Evolutionary conservation across 2,888 invertebrate species (phyloP), one percentile per base, ranked within the genome.

Genomic region (Mesochorus sp.): DNA sequence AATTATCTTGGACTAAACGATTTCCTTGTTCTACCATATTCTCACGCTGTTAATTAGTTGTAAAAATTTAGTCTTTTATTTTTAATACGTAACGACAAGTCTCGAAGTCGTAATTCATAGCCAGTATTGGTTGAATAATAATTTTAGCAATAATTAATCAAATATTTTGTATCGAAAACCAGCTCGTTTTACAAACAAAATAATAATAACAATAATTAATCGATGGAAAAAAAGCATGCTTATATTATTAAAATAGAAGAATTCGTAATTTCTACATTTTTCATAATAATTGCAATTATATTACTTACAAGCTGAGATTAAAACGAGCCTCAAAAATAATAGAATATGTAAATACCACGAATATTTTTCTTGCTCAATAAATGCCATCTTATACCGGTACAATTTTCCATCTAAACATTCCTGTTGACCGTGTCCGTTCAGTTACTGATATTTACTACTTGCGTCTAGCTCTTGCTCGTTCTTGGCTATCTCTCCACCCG

Each of bases 1-100:
- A 77, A 77, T 77, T 77, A 77, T 77, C 72, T 67, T 55, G 53
- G 47, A 72, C 72, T 67, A 77, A 77, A 72, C 72, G 76, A 72
- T 67, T 67, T 61, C 55, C 76, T 72, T 67, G 61, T 77, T 67
- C 61, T 37, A 44, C 47, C 31, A 47, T 62, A 47, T 53, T 67
- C 37, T 21, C 61, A 31, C n/a, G 17, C 55, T 59, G 59, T 10
- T 12, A 6, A 53, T 72, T 62, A 55, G 31, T 47, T 26, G 28
- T 26, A 8, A 24, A 26, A 10, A 42, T 70, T n/a, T n/a, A n/a
- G n/a, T 62, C 10, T 8, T 37, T 28, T 28, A 14, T 62, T 42
- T 62, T 51, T 10, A 17, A 28, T 28, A 3, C 8, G n/a, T 12
- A 31, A 55, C 1, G 5, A 28, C 3, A 12, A 1, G 53, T 0